Percentiles rank a stretch among this genome's conserved stretches.
These are phyloP conservation scores for Euthynnus affinis DNA, from an alignment of 2,797 vertebrate genomes.

Conservation along the genomic window DNA sequence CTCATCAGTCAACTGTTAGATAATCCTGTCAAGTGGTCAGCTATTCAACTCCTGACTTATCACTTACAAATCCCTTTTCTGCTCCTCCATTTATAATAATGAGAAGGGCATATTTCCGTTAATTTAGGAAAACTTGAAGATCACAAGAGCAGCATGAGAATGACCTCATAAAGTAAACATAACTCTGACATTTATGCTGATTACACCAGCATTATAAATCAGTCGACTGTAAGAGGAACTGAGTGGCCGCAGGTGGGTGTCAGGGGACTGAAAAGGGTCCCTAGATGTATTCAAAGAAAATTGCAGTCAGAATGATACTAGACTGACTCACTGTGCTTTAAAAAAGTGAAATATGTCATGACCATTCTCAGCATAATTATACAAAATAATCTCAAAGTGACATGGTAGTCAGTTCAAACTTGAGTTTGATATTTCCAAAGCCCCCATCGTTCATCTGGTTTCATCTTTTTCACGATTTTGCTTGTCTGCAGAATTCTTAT, in stretches of 20 bases:
- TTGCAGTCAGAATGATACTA: constrained; percentile 3
- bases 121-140: constrained; percentile 26
- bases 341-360: constrained; percentile 23
- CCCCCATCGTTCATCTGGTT: not conserved
- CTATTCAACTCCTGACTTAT: constrained; percentile 43
- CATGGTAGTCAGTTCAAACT: not conserved
- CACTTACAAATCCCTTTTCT: constrained; percentile 59
- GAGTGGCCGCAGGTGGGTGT: constrained; percentile 15
- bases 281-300: constrained; percentile 36
- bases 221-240: not conserved
- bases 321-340: constrained; percentile 9
- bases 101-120: constrained; percentile 5
- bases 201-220: not conserved
- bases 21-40: constrained; percentile 63
- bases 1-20: constrained; percentile 69
- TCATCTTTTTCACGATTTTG: constrained; percentile 15
- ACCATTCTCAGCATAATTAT: constrained; percentile 13
- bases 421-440: not conserved
- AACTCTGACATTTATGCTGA: not conserved
- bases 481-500: not conserved
- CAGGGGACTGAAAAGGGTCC: constrained; percentile 28
- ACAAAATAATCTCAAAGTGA: constrained; percentile 17
- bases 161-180: constrained; percentile 17
- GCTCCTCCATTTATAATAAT: constrained; percentile 17
- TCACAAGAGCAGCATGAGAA: constrained; percentile 25